Conservation (phyloP, 2,888 invertebrate species). For the Pocota personata region DNA sequence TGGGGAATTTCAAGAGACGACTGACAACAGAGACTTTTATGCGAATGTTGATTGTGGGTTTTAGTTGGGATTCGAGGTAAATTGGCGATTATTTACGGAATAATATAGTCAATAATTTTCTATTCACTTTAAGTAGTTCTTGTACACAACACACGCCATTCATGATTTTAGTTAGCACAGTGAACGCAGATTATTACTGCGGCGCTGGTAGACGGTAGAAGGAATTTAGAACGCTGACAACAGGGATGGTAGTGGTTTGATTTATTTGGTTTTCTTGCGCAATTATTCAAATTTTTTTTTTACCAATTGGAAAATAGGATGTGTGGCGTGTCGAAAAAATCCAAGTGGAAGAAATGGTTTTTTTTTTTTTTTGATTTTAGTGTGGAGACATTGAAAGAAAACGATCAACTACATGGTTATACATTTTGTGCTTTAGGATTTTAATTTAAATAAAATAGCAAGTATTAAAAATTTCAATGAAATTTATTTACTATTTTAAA, state of each 20-base stretch:
- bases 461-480: no score
- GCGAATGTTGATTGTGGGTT: conserved; percentile 18
- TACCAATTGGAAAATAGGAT: no score
- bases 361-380: no score
- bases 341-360: no score
- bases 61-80: conserved; percentile 47
- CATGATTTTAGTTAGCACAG: conserved; percentile 60
- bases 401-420: no score
- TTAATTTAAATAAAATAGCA: no score
- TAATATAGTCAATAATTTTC: conserved; percentile 77
- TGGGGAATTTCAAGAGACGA: background rate
- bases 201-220: conserved; percentile 46
- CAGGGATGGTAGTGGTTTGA: conserved; percentile 25
- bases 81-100: conserved; percentile 63
- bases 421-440: no score
- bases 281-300: no score
- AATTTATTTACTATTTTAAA: no score
- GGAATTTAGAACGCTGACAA: background rate
- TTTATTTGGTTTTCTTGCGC: background rate
- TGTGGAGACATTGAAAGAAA: no score
- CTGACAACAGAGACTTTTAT: conserved; percentile 5
- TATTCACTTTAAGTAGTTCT: conserved; percentile 81
- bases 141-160: conserved; percentile 77
- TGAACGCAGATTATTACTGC: conserved; percentile 38
- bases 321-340: no score